These are phyloP conservation scores for Athene cunicularia DNA, from an alignment of 2,113 vertebrate species.

Conservation along the genomic window DNA sequence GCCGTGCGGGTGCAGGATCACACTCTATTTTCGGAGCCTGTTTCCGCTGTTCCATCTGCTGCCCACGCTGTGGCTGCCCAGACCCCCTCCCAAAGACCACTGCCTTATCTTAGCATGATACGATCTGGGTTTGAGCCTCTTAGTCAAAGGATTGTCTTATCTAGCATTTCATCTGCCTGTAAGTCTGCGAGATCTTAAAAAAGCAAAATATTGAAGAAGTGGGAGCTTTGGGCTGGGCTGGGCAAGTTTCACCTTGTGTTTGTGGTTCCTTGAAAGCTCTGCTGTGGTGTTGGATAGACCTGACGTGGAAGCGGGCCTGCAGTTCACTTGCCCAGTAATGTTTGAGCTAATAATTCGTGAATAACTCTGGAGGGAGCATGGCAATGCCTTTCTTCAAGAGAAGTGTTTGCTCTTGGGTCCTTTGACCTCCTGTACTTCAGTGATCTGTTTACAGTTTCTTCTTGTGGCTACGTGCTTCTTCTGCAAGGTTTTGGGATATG, in stretches of 20 bases:
- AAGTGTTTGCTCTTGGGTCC: background rate
- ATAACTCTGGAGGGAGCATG: background rate
- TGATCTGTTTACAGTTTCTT: background rate
- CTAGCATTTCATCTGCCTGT: background rate
- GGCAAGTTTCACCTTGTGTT: background rate
- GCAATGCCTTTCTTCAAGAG: background rate
- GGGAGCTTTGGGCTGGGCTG: background rate
- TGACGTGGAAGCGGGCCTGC: background rate
- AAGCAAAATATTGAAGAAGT: background rate
- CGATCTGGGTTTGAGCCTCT: background rate
- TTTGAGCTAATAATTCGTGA: background rate
- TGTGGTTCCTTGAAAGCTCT: background rate
- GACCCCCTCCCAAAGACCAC: background rate
- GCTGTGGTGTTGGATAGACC: background rate
- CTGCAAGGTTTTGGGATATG: background rate
- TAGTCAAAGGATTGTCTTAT: background rate
- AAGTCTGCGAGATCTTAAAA: background rate
- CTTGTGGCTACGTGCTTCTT: background rate
- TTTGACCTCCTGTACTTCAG: background rate
- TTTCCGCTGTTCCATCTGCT: background rate
- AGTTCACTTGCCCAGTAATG: background rate
- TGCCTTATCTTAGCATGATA: fast-evolving
- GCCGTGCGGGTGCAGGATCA: background rate
- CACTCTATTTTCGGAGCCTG: background rate
- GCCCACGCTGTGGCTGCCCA: background rate